Conservation (phyloP, 1,140 invertebrate genomes). For the Rhyzopertha dominica region DNA sequence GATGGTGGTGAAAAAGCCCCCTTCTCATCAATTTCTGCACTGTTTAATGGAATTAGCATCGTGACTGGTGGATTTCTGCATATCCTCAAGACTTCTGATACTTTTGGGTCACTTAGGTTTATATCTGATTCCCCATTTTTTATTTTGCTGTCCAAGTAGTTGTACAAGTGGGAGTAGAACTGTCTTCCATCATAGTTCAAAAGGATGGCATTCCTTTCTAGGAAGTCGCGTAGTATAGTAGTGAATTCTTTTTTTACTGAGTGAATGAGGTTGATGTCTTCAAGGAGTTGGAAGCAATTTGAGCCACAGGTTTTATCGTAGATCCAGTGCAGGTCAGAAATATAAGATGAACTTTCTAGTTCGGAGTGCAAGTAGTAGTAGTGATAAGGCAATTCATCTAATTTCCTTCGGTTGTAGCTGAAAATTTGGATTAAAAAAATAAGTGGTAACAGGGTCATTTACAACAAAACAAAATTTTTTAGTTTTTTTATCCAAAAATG, state of each 20-base stretch:
- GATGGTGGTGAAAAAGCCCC: too few relatives aligned
- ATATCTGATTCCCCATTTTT: conserved; percentile 31
- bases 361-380: conserved; percentile 39
- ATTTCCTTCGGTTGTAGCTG: conserved; percentile 72
- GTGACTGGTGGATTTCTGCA: conserved; percentile 50
- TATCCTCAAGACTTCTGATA: conserved; percentile 46
- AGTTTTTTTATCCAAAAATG: too few relatives aligned
- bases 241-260: conserved; percentile 53
- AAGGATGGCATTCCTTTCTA: conserved; percentile 60
- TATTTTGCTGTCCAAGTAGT: conserved; percentile 51
- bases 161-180: conserved; percentile 64
- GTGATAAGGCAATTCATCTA: conserved; percentile 78
- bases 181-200: conserved; percentile 70
- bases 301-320: conserved; percentile 68
- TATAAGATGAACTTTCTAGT: conserved; percentile 42
- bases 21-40: conserved; percentile 25
- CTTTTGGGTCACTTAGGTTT: conserved; percentile 21
- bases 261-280: conserved; percentile 57
- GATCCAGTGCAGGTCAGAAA: conserved; percentile 67
- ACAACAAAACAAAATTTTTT: not conserved
- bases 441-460: not conserved
- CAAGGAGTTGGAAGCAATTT: conserved; percentile 58
- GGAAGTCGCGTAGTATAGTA: conserved; percentile 56
- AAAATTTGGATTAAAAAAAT: conserved; percentile 26
- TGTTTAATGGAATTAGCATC: conserved; percentile 50